A percentile compares a stretch with the other conserved stretches of the same genome.
Conservation (phyloP, 2,888 invertebrate species). For the Imbricaverruca yamaguchii region DNA sequence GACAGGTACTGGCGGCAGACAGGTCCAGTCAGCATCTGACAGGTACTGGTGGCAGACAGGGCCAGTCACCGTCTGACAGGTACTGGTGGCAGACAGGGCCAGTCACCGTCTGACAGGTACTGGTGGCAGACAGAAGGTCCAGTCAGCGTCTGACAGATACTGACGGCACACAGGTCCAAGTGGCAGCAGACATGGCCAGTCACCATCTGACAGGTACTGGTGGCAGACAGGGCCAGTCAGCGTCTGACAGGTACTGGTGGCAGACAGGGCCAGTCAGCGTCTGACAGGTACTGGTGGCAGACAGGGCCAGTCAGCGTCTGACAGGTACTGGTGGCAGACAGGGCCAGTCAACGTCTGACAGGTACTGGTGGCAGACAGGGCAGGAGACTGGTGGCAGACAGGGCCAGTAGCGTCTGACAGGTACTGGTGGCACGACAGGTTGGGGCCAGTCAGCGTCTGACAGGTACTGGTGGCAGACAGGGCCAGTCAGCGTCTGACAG, state of each 20-base stretch:
- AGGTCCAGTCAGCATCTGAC: neutral
- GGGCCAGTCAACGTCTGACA: constrained; percentile 38
- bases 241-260: constrained; percentile 42
- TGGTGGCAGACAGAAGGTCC: neutral
- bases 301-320: neutral
- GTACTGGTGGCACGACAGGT: neutral
- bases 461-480: no score
- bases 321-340: neutral
- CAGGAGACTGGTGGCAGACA: no score
- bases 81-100: no score
- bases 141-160: neutral
- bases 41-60: neutral
- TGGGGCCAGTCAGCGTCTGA: no score
- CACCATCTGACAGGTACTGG: neutral
- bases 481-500: no score
- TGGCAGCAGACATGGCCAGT: neutral
- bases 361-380: no score
- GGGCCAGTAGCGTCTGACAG: neutral
- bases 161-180: neutral
- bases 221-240: no score
- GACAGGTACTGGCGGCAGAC: neutral
- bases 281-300: neutral
- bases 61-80: no score
- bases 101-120: no score
- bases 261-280: no score